Base-by-base conservation (phyloP, 2,797 vertebrate genomes). In the Emys orbicularis region DNA sequence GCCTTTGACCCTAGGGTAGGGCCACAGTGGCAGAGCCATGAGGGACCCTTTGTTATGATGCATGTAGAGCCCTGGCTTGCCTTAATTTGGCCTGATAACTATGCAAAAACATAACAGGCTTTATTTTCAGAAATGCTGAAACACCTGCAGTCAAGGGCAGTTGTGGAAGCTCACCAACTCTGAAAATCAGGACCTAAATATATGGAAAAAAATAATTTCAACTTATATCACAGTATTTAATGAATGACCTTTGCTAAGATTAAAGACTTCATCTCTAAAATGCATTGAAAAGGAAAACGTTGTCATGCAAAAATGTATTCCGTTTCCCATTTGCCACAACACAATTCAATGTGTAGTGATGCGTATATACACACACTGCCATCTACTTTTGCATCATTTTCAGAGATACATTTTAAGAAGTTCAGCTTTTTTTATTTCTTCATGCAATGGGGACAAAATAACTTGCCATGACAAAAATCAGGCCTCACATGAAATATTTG, bases 321-420 rank as follows among this genome's bases (percentile, higher is more conserved):
- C 87, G 12, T 57, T 86, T 87, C 44, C n/a, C 44, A 89, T 77
- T 31, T 77, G 41, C 27, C 44, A 49, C 44, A 16, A 72, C 77
- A 25, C 5, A 41, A 19, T 19, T 27, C 82, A 72, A 19, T 2
- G 47, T 25, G 50, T 27, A 72, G 37, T 72, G 68, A 41, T 29
- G 12, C 1, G 0, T 5, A 50, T 1, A 25, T 13, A 1, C 47
- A 31, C 7, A 12, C 83, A 29, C 18, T 1, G 0, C 27, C 84
- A 79, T 49, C 61, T 80, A 37, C 44, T 49, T 44, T 21, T 72
- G 44, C 5, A 31, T 34, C 50, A 0, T 1, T 53, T 84, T 74
- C 29, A 68, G 6, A n/a, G 16, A 41, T 88, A 79, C 1, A 3
- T 8, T 52, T 79, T 83, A 84, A 84, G 56, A 90, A 29, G 53